Evolutionary conservation across 2,888 invertebrate species (phyloP).

Genomic region (Stenodema calcarata): DNA sequence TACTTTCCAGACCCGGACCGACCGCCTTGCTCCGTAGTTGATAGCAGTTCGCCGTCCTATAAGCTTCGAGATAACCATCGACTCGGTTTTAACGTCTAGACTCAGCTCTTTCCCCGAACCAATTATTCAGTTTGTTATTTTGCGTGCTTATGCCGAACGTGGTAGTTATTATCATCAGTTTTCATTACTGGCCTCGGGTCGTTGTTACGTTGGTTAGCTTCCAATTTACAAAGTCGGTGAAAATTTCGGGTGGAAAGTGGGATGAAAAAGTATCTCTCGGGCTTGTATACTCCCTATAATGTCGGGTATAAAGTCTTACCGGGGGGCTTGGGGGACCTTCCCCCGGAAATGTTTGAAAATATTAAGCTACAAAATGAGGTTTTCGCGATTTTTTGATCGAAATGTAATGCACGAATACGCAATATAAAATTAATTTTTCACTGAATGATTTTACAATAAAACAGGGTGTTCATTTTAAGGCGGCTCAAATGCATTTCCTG

Average conservation of each 20-base stretch:
- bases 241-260: not conserved
- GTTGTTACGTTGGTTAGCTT: not conserved
- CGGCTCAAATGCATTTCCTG: too few relatives aligned
- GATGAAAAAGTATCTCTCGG: too few relatives aligned
- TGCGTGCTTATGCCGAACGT: conserved; percentile 6
- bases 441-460: too few relatives aligned
- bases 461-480: too few relatives aligned
- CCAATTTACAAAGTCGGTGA: conserved; percentile 14
- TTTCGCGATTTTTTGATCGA: too few relatives aligned
- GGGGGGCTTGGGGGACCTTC: too few relatives aligned
- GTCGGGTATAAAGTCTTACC: too few relatives aligned
- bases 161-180: conserved; percentile 29
- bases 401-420: too few relatives aligned
- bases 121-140: conserved; percentile 37
- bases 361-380: too few relatives aligned
- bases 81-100: not conserved
- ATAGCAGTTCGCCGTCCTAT: not conserved
- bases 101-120: conserved; percentile 17
- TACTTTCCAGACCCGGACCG: not conserved
- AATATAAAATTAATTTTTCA: too few relatives aligned
- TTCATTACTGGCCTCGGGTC: not conserved
- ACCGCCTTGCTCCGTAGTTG: not conserved
- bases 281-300: too few relatives aligned
- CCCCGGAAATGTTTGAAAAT: too few relatives aligned
- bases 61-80: conserved; percentile 10